Percentiles rank a stretch among this genome's conserved stretches.
phyloP scores from a whole-genome alignment of 2,888 invertebrate genomes.

The Drosophila bunnanda region DNA sequence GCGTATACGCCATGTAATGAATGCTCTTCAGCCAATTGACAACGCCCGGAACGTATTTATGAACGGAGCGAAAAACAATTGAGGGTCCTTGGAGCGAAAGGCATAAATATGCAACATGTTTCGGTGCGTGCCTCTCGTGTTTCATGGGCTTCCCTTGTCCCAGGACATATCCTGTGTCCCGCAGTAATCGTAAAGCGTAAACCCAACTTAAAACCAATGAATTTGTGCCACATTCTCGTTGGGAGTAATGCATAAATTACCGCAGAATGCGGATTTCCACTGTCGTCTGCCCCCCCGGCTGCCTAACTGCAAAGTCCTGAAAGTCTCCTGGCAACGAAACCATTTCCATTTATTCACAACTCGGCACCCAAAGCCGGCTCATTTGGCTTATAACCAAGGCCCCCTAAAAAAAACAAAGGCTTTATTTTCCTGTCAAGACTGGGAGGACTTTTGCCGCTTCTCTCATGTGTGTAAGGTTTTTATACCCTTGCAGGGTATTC shows the following conservation, averaged over 20 bases:
- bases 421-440: conserved; percentile 25
- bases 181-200: conserved; percentile 14
- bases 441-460: conserved; percentile 5
- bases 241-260: conserved; percentile 61
- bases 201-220: conserved; percentile 32
- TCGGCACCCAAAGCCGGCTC: conserved; percentile 41
- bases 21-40: conserved; percentile 60
- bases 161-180: conserved; percentile 2
- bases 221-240: conserved; percentile 34
- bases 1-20: conserved; percentile 75
- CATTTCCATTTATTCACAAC: conserved; percentile 40
- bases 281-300: conserved; percentile 45
- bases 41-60: conserved; percentile 63
- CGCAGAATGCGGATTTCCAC: conserved; percentile 51
- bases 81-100: conserved; percentile 14
- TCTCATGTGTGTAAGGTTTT: conserved; percentile 6
- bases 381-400: conserved; percentile 42
- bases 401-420: conserved; percentile 3
- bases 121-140: conserved; percentile 45
- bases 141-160: conserved; percentile 48
- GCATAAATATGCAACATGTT: conserved; percentile 69
- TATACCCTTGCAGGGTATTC: neutral
- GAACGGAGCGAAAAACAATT: conserved; percentile 64
- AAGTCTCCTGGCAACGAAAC: conserved; percentile 16
- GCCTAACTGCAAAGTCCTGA: conserved; percentile 9